Evolutionary conservation across 2,797 vertebrate species (phyloP), one percentile per base, ranked within the genome.

Genomic region (Gymnoscopelus microlampas): DNA sequence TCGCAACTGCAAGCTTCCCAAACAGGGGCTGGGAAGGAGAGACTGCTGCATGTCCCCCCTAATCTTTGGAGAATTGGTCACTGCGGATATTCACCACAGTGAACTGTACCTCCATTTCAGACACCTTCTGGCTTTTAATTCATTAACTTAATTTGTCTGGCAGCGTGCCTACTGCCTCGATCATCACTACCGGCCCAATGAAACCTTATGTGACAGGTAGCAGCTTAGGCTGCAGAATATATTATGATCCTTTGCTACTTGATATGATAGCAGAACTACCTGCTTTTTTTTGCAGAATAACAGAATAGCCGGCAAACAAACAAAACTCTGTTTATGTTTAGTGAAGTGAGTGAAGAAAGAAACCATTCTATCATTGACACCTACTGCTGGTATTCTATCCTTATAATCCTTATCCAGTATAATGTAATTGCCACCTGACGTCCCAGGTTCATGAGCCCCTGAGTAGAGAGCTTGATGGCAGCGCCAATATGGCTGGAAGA

Each of bases 71-170:
- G 56, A 71, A 74, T 50, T 32, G 13, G 44, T 48, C 3, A 49
- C 29, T 60, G 69, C 70, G 55, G 56, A 26, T 10, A 47, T 44
- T 60, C 53, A 51, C 29, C 29, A 24, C 12, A 19, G 68, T n/a
- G 53, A 39, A 60, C 59, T 70, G 54, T 47, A 71, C 78, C 55
- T 67, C 44, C 47, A 19, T 70, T 68, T 76, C 72, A 15, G 73
- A 79, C 82, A 78, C 69, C 76, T 79, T 76, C 73, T 84, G 65
- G 58, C 78, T 78, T 87, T 79, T 84, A 79, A 86, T 87, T 87
- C 82, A 26, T 71, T 78, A 69, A 73, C 70, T 74, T 85, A 73
- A 84, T 87, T 76, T 81, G 79, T 80, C 77, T 87, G 82, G 76
- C 81, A 77, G 71, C 11, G 24, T 64, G 84, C 86, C 87, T 80